These are phyloP conservation scores for Drosophila repleta DNA, from an alignment of 1,140 invertebrate species.

Conservation along the genomic window DNA sequence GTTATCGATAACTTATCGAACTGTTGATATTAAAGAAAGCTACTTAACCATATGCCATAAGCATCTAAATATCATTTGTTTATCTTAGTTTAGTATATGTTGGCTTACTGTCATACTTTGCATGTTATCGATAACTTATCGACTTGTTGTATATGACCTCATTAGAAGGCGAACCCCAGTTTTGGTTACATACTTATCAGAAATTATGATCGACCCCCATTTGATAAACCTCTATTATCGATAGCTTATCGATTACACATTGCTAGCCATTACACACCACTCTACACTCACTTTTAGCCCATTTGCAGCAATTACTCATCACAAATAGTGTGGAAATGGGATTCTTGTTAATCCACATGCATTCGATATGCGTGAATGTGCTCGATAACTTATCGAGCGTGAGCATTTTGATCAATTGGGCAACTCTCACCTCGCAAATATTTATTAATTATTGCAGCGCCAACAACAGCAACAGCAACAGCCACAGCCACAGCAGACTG, in stretches of 20 bases:
- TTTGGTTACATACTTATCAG: too few species aligned
- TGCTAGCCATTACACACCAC: too few species aligned
- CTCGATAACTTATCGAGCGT: conserved; percentile 47
- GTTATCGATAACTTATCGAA: too few species aligned
- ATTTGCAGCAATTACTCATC: too few species aligned
- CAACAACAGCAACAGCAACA: conserved; percentile 35
- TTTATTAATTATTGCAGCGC: conserved; percentile 76
- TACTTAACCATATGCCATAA: not conserved
- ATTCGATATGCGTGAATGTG: conserved; percentile 9
- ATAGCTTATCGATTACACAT: not conserved
- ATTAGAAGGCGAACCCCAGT: too few species aligned
- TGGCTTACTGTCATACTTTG: not conserved
- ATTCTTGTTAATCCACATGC: not conserved
- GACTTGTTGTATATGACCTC: too few species aligned
- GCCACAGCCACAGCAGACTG: conserved; percentile 2
- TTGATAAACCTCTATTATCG: too few species aligned
- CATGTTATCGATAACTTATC: not conserved
- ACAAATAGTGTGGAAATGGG: not conserved
- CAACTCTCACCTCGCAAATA: conserved; percentile 48
- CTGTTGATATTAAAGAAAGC: too few species aligned
- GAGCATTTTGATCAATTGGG: conserved; percentile 42
- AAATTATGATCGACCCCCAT: too few species aligned
- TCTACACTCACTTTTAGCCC: too few species aligned
- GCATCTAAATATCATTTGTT: not conserved
- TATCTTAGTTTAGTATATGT: not conserved